These are phyloP conservation scores for Tanypteryx hageni DNA, from an alignment of 2,888 invertebrate genomes.

Conservation along the genomic window DNA sequence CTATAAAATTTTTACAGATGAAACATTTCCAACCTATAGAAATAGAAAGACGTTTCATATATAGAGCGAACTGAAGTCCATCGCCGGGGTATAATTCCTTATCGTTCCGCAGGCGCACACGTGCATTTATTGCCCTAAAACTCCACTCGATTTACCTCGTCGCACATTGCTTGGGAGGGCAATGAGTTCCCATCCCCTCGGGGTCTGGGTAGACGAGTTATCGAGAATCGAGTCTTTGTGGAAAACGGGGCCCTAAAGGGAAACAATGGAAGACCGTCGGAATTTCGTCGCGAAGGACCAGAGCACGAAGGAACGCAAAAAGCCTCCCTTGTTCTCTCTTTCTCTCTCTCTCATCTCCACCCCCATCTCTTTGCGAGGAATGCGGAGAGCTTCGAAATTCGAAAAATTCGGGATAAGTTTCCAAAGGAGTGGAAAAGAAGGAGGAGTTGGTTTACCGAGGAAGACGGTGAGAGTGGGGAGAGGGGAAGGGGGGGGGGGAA, in stretches of 20 bases:
- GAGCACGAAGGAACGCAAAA: background rate
- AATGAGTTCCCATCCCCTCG: background rate
- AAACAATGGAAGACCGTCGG: background rate
- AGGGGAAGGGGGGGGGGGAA: no score
- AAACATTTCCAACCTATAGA: no score
- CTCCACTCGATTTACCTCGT: background rate
- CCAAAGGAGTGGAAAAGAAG: background rate
- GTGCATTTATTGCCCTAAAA: background rate
- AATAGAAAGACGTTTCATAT: no score
- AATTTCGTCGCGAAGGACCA: background rate
- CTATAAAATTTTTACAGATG: no score
- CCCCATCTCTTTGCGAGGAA: background rate
- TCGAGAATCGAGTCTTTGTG: conserved; percentile 10
- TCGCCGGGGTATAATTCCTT: background rate
- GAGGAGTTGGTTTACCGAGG: background rate
- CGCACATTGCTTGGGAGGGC: background rate
- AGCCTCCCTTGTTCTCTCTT: background rate
- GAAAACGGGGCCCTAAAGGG: background rate
- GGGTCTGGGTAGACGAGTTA: background rate
- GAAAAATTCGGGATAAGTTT: conserved; percentile 19
- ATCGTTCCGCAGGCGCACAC: background rate
- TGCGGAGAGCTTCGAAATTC: background rate
- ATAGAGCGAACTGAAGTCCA: no score
- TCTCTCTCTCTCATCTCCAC: background rate
- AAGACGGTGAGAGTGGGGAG: no score